phyloP scores from a whole-genome alignment of 2,797 vertebrate genomes.

The Cirrhinus molitorella region DNA sequence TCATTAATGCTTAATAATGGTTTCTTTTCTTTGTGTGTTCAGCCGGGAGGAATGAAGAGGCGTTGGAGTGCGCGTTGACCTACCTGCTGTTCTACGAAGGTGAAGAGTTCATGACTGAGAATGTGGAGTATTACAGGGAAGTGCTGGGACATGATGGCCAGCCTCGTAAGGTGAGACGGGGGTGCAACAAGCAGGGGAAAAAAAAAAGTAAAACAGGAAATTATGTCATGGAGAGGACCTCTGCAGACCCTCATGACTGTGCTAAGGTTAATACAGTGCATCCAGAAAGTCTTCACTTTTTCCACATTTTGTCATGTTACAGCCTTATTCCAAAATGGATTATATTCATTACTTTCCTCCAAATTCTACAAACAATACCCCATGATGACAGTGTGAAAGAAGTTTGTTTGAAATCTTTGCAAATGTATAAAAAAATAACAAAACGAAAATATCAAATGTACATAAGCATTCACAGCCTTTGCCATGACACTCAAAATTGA shows the following conservation, averaged over 20 bases:
- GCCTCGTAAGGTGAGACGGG: constrained; percentile 84
- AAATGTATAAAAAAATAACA: no score
- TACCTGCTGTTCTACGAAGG: constrained; percentile 91
- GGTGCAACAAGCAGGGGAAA: not conserved
- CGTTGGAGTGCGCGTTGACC: constrained; percentile 86
- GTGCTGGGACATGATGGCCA: constrained; percentile 76
- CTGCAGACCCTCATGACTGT: not conserved
- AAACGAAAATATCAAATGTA: no score
- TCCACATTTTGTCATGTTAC: no score
- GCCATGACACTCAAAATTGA: no score
- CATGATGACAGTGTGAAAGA: no score
- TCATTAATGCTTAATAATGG: constrained; percentile 7
- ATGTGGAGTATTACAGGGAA: constrained; percentile 85
- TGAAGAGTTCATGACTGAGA: constrained; percentile 89
- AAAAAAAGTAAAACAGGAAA: not conserved
- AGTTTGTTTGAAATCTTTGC: no score
- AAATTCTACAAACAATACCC: no score
- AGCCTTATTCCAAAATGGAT: no score
- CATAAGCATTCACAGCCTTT: no score
- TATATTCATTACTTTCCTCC: no score
- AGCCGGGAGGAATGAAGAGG: constrained; percentile 77
- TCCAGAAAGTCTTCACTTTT: no score
- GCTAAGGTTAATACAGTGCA: not conserved
- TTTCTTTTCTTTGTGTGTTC: constrained; percentile 17
- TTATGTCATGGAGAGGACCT: not conserved